Evolutionary conservation across 2,888 invertebrate species (phyloP), one percentile per base, ranked within the genome.

Genomic region (Troides helena): DNA sequence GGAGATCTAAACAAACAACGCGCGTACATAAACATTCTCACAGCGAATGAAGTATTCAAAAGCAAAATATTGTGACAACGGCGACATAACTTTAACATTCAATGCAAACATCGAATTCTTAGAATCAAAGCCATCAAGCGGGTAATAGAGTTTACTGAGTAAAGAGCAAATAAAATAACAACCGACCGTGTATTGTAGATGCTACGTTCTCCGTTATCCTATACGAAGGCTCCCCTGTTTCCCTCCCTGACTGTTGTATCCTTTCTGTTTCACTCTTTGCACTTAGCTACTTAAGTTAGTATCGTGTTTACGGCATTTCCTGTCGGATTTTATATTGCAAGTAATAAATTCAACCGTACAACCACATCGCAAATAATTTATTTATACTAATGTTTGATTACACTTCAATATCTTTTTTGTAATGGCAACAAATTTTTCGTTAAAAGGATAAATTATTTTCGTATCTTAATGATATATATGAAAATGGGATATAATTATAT

Each of bases 131-230:
- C 87, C 84, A 87, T 89, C 88, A 88, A 83, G 80, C 82, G 83
- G 80, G 84, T 86, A 87, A 89, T 89, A 89, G 88, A 86, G 85
- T 89, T 87, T 88, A 87, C 89, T 80, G 85, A 89, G 90, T 85
- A 86, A 81, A 85, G 82, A 84, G 85, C 84, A 90, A 90, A 90
- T 87, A 90, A 88, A 90, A 90, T 89, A 90, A 90, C 89, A 90
- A 81, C 84, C 82, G 78, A 74, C 68, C 76, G 78, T 79, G 80
- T 80, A 81, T 78, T 80, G 80, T 74, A 72, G 73, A 70, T 71
- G 72, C 72, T 66, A 69, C 71, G 63, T 72, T 64, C 67, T 57
- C 85, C 77, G 77, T 80, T 80, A 78, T 76, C 75, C 77, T 77
- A 80, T 78, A 77, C 76, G 77, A 76, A 77, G 75, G 72, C 78